Conservation (phyloP, 2,113 vertebrate species). For the Tupaia tana region DNA sequence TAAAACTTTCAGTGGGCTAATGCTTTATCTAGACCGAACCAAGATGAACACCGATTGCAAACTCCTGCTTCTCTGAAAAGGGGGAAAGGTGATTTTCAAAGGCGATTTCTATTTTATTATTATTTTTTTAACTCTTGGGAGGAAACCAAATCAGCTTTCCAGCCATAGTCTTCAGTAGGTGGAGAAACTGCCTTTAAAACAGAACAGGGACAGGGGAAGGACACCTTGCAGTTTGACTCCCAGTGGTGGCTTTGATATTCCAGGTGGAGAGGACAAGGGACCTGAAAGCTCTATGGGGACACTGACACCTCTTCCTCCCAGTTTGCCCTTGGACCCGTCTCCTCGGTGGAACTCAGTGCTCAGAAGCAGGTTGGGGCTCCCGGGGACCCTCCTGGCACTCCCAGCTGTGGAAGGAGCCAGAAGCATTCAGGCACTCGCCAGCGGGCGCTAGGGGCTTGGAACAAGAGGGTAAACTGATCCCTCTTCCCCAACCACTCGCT, state of each 20-base stretch:
- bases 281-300: not conserved
- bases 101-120: not conserved
- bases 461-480: conserved; percentile 32
- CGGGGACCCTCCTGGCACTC: not conserved
- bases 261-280: fast-evolving
- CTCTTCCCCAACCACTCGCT: not conserved
- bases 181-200: not conserved
- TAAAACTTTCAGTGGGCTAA: conserved; percentile 80
- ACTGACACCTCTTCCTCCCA: too few relatives aligned
- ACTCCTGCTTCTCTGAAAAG: not conserved
- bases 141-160: not conserved
- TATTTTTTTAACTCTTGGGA: not conserved
- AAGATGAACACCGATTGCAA: not conserved
- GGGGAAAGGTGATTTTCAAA: not conserved
- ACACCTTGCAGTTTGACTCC: not conserved
- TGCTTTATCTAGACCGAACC: conserved; percentile 82
- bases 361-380: not conserved
- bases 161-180: not conserved
- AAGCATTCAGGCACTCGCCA: too few relatives aligned
- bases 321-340: not conserved
- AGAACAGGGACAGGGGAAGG: too few relatives aligned
- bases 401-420: not conserved
- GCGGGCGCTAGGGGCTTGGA: not conserved
- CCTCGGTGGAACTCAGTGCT: not conserved
- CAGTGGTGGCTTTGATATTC: not conserved